Base-by-base conservation (phyloP, 2,113 vertebrate species). In the Laticauda laticaudata region DNA sequence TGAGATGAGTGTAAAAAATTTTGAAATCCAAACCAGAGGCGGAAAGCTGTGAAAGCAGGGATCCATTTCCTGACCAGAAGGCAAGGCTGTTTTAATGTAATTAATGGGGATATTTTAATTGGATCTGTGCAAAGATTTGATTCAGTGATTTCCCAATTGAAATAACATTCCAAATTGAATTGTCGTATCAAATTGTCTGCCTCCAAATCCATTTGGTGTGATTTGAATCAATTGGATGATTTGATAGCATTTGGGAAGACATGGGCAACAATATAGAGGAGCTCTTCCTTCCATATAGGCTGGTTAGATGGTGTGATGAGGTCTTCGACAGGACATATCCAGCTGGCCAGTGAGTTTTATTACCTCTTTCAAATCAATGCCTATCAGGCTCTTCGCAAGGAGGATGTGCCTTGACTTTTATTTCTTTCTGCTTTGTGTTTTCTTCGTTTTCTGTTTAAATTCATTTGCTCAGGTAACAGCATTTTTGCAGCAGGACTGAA, bases 71-170 rank as follows among this genome's bases (percentile, higher is more conserved):
- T 56, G 69, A 39, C 43, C 87, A 92, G 91, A 15, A 81, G 90
- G 34, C 45, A 93, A 2, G 26, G 24, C n/a, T 54, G 21, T 54
- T 86, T 29, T 43, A 48, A 29, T 39, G 23, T 26, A 91, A 59
- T 92, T 92, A 87, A 7, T 88, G 15, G 18, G 90, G 88, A 90
- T 93, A 69, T 39, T 91, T 88, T 81, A 81, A 81, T 81, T 43
- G 75, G 34, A 81, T 81, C 34, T 81, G 34, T 43, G 75, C 34
- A 81, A 81, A 81, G 34, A 81, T 81, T 81, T 81, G 75, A 81
- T 81, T 81, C 75, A 81, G 34, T 43, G 18, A 81, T 43, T 43
- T 43, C 75, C 34, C 75, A 81, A 81, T 81, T 81, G 34, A 81
- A 81, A 39, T 21, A 81, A 43, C 18, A 0, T 81, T 81, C 75